A percentile compares a stretch with the other conserved stretches of the same genome.
These are phyloP conservation scores for Amblyteles armatorius DNA, from an alignment of 2,888 invertebrate species.

Conservation along the genomic window DNA sequence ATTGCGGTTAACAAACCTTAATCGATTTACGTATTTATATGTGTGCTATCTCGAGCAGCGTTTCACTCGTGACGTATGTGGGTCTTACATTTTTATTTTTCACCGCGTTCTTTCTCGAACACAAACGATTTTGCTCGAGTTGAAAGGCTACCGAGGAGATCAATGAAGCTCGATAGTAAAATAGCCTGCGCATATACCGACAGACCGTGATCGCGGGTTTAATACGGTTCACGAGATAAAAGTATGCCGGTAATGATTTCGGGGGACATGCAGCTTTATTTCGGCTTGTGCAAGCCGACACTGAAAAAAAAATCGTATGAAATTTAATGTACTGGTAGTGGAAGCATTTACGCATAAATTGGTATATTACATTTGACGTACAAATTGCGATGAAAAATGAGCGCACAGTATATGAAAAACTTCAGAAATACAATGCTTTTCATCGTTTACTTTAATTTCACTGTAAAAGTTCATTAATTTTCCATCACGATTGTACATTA, in stretches of 20 bases:
- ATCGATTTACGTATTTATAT: conserved; percentile 52
- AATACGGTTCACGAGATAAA: conserved; percentile 15
- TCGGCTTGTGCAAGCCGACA: conserved; percentile 1
- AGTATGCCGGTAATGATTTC: background rate
- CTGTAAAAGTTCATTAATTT: no score
- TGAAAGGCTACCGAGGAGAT: conserved; percentile 11
- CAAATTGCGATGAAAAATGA: no score
- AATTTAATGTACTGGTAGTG: no score
- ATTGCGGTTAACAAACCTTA: conserved; percentile 45
- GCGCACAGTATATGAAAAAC: no score
- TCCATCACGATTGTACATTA: no score
- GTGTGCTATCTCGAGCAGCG: background rate
- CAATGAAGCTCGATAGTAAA: conserved; percentile 23
- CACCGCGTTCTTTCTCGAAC: conserved; percentile 1
- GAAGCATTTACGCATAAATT: no score
- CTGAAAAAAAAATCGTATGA: no score
- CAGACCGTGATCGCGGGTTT: conserved; percentile 13
- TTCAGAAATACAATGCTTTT: no score
- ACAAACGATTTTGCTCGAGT: background rate
- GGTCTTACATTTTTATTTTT: conserved; percentile 18
- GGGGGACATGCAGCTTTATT: conserved; percentile 9
- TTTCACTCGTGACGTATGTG: conserved; percentile 17
- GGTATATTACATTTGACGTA: no score
- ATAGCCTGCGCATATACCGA: background rate
- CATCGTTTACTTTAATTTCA: no score